Evolutionary conservation across 2,888 invertebrate genomes (phyloP), one percentile per base, ranked within the genome.

Genomic region (Dasysyrphus tricinctus): DNA sequence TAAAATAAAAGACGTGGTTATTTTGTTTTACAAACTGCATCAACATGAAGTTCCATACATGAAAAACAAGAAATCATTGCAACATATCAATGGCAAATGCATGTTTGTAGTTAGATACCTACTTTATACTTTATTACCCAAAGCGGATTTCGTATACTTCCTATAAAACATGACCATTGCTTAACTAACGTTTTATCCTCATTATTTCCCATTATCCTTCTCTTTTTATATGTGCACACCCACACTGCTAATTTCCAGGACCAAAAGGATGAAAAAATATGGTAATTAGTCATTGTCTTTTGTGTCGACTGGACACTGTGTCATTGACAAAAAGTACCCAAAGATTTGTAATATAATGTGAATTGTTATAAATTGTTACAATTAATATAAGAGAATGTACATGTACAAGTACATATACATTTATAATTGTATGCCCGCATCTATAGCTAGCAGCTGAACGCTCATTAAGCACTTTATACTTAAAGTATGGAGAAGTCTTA

Each of bases 321-420:
- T 69, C 69, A 65, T 69, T 83, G 69, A 75, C 70, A 79, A 83
- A 70, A 74, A 78, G 59, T 47, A 72, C 34, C 51, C 19, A 67
- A 82, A 78, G 63, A 42, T 63, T 51, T 54, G 44, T 37, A 59
- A 78, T 69, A 61, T 47, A 75, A 70, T 80, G 54, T 61, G 39
- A 80, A 67, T 80, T 19, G 69, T 74, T 69, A 83, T 83, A 83
- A 85, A 85, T 85, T 80, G 81, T 74, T 47, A 81, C 81, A 81
- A 85, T 85, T 85, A 85, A 85, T 85, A 81, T 78, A 69, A 65
- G 19, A 65, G 47, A n/a, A 42, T 44, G 61, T 44, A 42, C 24
- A 44, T 32, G 29, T 7, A 19, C 14, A 24, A 5, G 5, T 6
- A 16, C 5, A 29, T 51, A 24, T 11, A 51, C 6, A 14, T 32